Evolutionary conservation across 1,140 invertebrate species (phyloP), one percentile per base, ranked within the genome.

Genomic region (Solenopsis invicta): DNA sequence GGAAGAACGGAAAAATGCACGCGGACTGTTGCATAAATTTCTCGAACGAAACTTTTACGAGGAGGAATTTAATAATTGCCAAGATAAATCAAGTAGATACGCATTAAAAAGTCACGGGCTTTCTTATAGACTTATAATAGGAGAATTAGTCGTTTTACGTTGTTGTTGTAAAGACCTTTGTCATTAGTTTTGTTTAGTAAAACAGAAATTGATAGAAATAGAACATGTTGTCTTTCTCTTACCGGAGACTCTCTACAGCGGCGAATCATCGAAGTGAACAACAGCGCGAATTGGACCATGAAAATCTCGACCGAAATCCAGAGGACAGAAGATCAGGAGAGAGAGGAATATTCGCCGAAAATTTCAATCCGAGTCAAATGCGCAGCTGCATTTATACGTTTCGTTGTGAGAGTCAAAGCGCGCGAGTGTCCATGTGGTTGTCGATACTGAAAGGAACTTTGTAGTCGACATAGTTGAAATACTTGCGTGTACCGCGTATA

Each of bases 301-400:
- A 61, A 64, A 69, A 77, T 90, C 59, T 77, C 64, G 41, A 69
- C 37, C n/a, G 56, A 45, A 50, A 74, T 56, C 45, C 10, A 12
- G 45, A 29, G 56, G 50, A 48, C 24, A 24, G 37, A 52, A 74
- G 75, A 84, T 67, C 80, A 59, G 48, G n/a, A 54, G 52, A 78
- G 52, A 77, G 56, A 71, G 77, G 64, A 78, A 69, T 48, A 78
- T 78, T 67, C 21, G 16, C 24, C 48, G 64, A 87, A 89, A 64
- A 89, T 89, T 81, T 82, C 84, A 59, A 89, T 89, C 62, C 62
- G 80, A 84, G 80, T 84, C 80, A 84, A 84, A 84, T 84, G 80
- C 69, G 80, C 80, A 61, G 69, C 80, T 84, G 80, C 80, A 84
- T 84, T 74, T 84, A 74, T 74, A 75, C 54, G 80, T 84, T 84